Evolutionary conservation across 2,888 invertebrate genomes (phyloP).

Genomic region (Torymus auratus): DNA sequence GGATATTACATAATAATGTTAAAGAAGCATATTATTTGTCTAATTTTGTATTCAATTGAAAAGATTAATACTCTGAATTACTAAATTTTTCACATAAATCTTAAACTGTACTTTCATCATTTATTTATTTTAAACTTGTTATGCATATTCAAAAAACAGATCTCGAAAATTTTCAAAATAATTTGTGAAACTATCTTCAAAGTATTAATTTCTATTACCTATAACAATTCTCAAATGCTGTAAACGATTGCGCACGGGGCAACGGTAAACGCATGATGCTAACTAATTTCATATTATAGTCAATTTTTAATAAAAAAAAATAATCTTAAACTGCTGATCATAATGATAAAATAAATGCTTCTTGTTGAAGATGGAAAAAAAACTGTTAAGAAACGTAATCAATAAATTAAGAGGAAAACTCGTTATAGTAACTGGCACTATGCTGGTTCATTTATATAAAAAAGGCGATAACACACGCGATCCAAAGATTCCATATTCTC

Average conservation of each 20-base stretch:
- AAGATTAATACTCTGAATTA: no score
- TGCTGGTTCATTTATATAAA: background rate
- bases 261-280: background rate
- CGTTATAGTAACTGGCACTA: background rate
- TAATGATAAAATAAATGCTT: no score
- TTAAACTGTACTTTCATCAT: no score
- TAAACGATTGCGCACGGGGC: background rate
- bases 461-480: background rate
- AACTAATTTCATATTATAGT: background rate
- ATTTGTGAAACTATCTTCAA: background rate
- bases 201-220: background rate
- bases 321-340: no score
- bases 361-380: no score
- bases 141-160: background rate
- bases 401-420: background rate
- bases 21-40: background rate
- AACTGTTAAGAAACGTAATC: background rate
- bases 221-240: background rate
- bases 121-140: no score
- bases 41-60: background rate
- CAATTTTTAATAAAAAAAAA: no score
- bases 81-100: no score
- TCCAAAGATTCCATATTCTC: slow-evolving; percentile 4
- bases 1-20: background rate
- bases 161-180: background rate